A percentile compares a stretch with the other conserved stretches of the same genome.
Conservation (phyloP, 2,113 vertebrate species). For the Sterrhoptilus dennistouni region DNA sequence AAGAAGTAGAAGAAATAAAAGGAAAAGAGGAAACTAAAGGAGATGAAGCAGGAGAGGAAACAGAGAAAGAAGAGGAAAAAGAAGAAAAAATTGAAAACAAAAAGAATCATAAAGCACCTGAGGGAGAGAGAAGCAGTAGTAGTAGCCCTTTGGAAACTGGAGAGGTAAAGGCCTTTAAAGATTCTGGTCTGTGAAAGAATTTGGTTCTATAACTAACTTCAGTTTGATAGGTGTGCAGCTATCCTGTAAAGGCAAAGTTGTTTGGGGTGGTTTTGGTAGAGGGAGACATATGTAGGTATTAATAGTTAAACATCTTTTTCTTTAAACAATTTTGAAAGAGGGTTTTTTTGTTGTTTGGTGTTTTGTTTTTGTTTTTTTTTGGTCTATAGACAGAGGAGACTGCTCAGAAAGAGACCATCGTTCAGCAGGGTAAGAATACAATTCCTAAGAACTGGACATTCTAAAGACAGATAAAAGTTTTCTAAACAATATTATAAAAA, state of each 20-base stretch:
- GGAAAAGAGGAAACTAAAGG: not conserved
- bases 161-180: constrained; percentile 40
- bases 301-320: not conserved
- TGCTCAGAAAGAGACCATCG: not conserved
- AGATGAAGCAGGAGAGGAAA: not conserved
- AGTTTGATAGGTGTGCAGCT: not conserved
- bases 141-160: not conserved
- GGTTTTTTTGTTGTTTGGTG: not conserved
- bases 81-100: not conserved
- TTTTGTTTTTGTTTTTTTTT: not conserved
- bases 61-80: not conserved
- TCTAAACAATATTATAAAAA: not conserved
- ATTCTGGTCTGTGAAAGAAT: not conserved
- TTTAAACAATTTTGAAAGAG: not conserved
- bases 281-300: not conserved
- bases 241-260: not conserved
- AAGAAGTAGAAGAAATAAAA: not conserved
- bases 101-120: not conserved
- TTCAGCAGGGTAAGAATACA: constrained; percentile 48
- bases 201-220: not conserved
- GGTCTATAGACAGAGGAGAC: constrained; percentile 48
- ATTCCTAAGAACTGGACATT: not conserved
- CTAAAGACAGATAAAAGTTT: not conserved
- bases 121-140: not conserved
- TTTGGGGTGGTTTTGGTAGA: not conserved